These are phyloP conservation scores for Geococcyx californianus DNA, from an alignment of 2,113 vertebrate genomes.

Conservation along the genomic window DNA sequence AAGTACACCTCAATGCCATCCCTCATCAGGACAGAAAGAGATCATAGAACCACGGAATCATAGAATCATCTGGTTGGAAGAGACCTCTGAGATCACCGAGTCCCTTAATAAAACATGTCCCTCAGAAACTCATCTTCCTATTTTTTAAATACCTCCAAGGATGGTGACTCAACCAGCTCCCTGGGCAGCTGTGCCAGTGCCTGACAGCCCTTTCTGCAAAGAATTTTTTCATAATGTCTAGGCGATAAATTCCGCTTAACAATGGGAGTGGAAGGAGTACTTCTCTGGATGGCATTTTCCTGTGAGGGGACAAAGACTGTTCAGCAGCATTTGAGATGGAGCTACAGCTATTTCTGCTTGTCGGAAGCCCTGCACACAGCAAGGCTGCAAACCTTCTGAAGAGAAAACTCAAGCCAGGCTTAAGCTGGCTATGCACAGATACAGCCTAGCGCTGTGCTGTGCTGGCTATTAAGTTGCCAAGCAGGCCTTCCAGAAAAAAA, in stretches of 20 bases:
- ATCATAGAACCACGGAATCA: no score
- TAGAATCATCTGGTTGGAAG: no score
- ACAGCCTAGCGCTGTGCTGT: not conserved
- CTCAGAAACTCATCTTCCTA: no score
- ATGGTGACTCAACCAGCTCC: no score
- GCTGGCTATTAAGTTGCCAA: not conserved
- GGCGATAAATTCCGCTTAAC: no score
- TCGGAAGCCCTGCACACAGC: not conserved
- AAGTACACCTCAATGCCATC: not conserved
- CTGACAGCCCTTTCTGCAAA: no score
- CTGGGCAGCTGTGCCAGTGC: no score
- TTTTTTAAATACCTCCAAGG: no score
- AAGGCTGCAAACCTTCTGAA: not conserved
- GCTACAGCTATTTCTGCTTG: not conserved
- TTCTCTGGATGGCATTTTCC: not conserved
- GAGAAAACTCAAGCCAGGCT: not conserved
- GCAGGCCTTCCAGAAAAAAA: not conserved
- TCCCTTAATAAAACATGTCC: no score
- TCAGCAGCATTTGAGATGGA: not conserved
- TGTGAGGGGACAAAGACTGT: fast-evolving
- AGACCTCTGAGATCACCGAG: no score
- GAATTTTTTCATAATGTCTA: no score
- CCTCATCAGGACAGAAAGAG: not conserved
- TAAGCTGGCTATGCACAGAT: not conserved
- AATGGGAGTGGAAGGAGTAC: not conserved